These are phyloP conservation scores for Charanyca ferruginea DNA, from an alignment of 2,888 invertebrate species.

Conservation along the genomic window DNA sequence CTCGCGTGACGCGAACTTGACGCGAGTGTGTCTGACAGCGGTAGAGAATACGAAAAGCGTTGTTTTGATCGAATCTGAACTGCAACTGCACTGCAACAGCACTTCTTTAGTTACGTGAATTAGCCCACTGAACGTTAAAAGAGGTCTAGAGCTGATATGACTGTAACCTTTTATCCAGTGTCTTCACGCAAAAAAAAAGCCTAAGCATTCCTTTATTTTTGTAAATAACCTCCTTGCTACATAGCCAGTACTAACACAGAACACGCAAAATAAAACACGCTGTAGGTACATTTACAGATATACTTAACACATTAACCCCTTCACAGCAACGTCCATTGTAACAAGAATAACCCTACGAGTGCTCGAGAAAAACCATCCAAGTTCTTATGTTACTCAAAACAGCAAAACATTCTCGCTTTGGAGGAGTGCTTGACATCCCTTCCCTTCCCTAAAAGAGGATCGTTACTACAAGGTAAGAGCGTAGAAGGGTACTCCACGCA, in stretches of 20 bases:
- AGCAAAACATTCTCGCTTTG: conserved; percentile 73
- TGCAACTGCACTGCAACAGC: too few relatives aligned
- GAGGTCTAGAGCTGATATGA: too few relatives aligned
- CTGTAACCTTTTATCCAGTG: background rate
- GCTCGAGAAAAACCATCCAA: conserved; percentile 59
- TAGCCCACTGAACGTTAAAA: too few relatives aligned
- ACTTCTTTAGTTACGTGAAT: too few relatives aligned
- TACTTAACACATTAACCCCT: conserved; percentile 16
- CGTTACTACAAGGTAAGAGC: conserved; percentile 75
- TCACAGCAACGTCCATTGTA: conserved; percentile 28
- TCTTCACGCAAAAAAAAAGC: background rate
- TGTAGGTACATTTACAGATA: conserved; percentile 6
- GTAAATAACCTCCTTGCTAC: background rate
- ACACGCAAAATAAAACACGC: background rate
- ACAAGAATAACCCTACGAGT: conserved; percentile 38
- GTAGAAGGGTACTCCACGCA: conserved; percentile 73
- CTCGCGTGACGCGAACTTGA: too few relatives aligned
- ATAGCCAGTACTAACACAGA: conserved; percentile 19
- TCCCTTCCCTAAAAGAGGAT: conserved; percentile 75
- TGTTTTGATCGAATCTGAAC: too few relatives aligned
- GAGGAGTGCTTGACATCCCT: conserved; percentile 69
- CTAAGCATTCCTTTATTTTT: background rate
- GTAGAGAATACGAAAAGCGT: too few relatives aligned
- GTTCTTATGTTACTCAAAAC: conserved; percentile 70
- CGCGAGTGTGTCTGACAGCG: too few relatives aligned